These are phyloP conservation scores for Quadroppia sp. DNA, from an alignment of 2,888 invertebrate species.

Conservation along the genomic window DNA sequence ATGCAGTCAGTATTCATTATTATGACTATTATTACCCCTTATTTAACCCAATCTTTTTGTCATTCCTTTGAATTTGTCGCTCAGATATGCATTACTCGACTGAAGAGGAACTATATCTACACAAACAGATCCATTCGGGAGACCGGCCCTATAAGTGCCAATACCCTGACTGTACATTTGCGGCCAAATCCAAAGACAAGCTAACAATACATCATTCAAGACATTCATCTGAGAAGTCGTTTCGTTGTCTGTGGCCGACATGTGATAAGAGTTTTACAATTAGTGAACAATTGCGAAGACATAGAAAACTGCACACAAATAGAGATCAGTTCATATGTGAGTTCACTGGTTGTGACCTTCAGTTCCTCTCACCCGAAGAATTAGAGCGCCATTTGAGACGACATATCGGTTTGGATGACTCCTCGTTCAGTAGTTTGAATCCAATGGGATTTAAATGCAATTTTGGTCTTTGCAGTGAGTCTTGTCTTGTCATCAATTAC, in stretches of 20 bases:
- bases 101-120: slow-evolving; percentile 9
- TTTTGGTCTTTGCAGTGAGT: slow-evolving; percentile 28
- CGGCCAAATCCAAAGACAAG: slow-evolving; percentile 30
- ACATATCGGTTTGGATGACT: slow-evolving; percentile 26
- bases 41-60: neutral
- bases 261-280: slow-evolving; percentile 31
- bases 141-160: slow-evolving; percentile 12
- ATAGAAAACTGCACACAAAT: slow-evolving; percentile 16
- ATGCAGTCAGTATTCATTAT: slow-evolving; percentile 14
- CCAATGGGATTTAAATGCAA: slow-evolving; percentile 2
- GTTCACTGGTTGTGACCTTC: slow-evolving; percentile 6
- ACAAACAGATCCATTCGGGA: slow-evolving; percentile 22
- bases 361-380: neutral
- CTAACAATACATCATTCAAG: slow-evolving; percentile 18
- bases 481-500: neutral
- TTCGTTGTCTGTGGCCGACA: slow-evolving; percentile 13
- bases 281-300: slow-evolving; percentile 16
- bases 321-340: neutral
- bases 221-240: neutral
- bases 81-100: slow-evolving; percentile 26
- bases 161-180: slow-evolving; percentile 26
- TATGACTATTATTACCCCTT: neutral
- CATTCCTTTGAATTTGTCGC: neutral
- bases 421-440: neutral
- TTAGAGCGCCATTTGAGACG: neutral